Evolutionary conservation across 2,888 invertebrate species (phyloP), one percentile per base, ranked within the genome.

Genomic region (Cerceris ruficornis): DNA sequence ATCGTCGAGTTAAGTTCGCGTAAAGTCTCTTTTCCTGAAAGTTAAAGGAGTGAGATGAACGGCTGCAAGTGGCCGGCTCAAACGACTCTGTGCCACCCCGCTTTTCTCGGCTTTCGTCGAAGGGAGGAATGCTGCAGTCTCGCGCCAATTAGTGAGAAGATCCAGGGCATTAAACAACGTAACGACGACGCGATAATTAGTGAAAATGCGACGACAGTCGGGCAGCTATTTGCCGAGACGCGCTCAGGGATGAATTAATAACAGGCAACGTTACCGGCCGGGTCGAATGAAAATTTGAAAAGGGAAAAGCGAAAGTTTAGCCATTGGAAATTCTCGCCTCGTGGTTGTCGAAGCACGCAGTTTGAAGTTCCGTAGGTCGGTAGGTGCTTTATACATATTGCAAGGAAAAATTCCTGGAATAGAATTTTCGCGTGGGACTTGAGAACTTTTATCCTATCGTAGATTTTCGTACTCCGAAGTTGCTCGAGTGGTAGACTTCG

Each of bases 1-100:
- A 82, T 84, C 80, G 82, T 68, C 68, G 66, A 71, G 62, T 77
- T 72, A 75, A 83, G 74, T 80, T 68, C 57, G 55, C 59, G 69
- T 59, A 62, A 67, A 75, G 62, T 70, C 67, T 39, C 17, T 43
- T 59, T 69, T 58, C 49, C 62, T 54, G 52, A 54, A 52, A 28
- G 28, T 28, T 39, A 64, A 70, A 72, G 60, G 69, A 75, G 72
- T 66, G 65, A 61, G 71, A 76, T n/a, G 77, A 52, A 67, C 62
- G 64, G 46, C 39, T 52, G 41, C 58, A 42, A 59, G 72, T 66
- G 59, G 60, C 14, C 70, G 60, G 39, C 68, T 78, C 52, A 61
- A 73, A 55, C 68, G 59, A 59, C 66, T 13, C 28, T 28, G 28
- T 28, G 13, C 42, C 39, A 14, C 43, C 28, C 50, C 54, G 49